phyloP scores from a whole-genome alignment of 1,140 invertebrate genomes.

The Magallana ariakensis region DNA sequence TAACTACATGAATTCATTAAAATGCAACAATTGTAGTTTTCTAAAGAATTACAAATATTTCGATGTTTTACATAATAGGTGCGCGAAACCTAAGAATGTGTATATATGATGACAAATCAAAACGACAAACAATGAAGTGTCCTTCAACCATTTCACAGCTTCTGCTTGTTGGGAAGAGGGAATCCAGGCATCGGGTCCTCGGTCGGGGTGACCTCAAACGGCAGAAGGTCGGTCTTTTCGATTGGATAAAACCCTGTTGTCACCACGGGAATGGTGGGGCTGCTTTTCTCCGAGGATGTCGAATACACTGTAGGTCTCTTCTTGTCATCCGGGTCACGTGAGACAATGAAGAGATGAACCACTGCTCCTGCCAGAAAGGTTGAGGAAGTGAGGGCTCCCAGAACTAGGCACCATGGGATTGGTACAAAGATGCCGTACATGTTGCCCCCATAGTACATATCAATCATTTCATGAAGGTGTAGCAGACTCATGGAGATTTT shows the following conservation, averaged over 20 bases:
- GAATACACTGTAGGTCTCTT: background rate
- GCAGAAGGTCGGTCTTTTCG: conserved; percentile 16
- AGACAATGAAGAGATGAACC: conserved; percentile 17
- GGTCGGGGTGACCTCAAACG: conserved; percentile 4
- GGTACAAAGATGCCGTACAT: conserved; percentile 35
- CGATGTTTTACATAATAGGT: too few species aligned
- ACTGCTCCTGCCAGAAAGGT: background rate
- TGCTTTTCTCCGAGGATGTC: conserved; percentile 4
- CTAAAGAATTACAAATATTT: too few species aligned
- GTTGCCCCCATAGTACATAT: conserved; percentile 31
- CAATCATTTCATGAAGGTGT: conserved; percentile 30
- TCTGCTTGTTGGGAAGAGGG: conserved; percentile 2
- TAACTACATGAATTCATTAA: too few species aligned
- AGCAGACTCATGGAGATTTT: conserved; percentile 28
- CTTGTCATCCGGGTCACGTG: background rate
- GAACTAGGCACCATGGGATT: conserved; percentile 32
- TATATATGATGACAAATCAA: too few species aligned
- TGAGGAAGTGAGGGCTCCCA: conserved; percentile 1
- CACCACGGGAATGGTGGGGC: background rate
- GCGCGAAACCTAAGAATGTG: too few species aligned
- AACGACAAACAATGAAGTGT: too few species aligned
- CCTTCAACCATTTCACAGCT: background rate
- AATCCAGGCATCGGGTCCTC: background rate
- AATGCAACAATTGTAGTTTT: too few species aligned
- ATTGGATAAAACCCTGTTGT: background rate